Evolutionary conservation across 1,140 invertebrate genomes (phyloP), one percentile per base, ranked within the genome.

Genomic region (Aphelenchoides fujianensis): DNA sequence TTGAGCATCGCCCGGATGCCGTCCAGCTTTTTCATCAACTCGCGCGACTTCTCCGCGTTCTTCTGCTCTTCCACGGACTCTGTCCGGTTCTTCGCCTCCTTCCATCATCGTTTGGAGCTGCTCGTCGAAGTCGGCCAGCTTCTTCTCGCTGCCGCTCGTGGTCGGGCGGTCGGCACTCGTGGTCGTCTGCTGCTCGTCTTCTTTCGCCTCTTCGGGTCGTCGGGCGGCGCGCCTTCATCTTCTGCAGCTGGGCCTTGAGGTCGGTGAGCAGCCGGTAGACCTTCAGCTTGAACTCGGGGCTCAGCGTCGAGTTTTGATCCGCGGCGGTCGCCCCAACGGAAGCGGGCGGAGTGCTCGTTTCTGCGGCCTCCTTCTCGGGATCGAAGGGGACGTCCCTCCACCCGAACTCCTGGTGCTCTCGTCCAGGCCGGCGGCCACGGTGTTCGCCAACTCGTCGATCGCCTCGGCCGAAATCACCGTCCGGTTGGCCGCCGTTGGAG

Each of bases 161-260:
- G 41, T 48, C 23, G 41, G 5, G 34, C 5, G 19, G 55, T 59
- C 5, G 55, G 41, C 41, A 48, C 12, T 16, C 12, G 41, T 48
- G 41, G 41, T 48, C 23, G 41, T 48, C 23, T 48, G 12, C 23
- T 48, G 41, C 23, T 48, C 41, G 12, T 48, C 12, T 48, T 48
- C 12, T 48, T 48, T 48, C 12, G 12, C 12, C 12, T 12, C 55
- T 69, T 68, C 48, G 27, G 54, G 2, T 23, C 31, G 59, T 54
- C 27, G 59, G 16, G 2, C 2, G 30, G 68, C 54, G 31, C 27
- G 30, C 7, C 19, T 66, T 57, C 68, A 69, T 69, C 12, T 68
- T 66, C 9, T 68, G 66, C 55, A 63, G 66, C 31, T 41, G 37
- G 12, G 2, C 55, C 31, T 59, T 59, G 5, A 59, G 19, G 5